Percentiles rank a stretch among this genome's conserved stretches.
Conservation (phyloP, 2,797 vertebrate genomes). For the Manis crassicaudata region DNA sequence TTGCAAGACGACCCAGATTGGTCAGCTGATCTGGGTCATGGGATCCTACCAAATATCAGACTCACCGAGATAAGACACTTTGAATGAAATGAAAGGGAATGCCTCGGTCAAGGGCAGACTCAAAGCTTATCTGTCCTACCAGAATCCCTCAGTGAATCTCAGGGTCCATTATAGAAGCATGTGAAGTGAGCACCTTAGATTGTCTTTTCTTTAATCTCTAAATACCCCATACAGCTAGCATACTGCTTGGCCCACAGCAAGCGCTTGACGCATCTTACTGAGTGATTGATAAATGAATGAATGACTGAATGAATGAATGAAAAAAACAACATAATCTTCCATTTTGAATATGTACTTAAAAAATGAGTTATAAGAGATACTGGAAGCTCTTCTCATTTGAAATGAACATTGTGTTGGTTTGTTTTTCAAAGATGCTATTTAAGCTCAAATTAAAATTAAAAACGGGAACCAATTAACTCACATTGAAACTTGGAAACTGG, state of each 20-base stretch:
- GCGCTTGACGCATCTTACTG: not conserved
- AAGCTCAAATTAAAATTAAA: constrained; percentile 41
- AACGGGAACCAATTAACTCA: not conserved
- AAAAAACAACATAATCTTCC: not conserved
- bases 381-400: not conserved
- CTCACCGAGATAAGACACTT: not conserved
- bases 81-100: not conserved
- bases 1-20: not conserved
- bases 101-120: not conserved
- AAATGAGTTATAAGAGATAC: not conserved
- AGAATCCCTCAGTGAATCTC: not conserved
- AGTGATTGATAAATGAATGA: not conserved
- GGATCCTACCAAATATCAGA: not conserved
- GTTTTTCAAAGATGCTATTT: not conserved
- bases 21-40: not conserved
- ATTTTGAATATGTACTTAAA: not conserved
- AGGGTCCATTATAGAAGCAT: not conserved
- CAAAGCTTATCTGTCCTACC: not conserved
- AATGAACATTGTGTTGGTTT: not conserved
- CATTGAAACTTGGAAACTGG: not conserved
- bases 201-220: not conserved
- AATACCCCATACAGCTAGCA: not conserved
- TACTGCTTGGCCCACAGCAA: not conserved
- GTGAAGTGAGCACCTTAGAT: not conserved
- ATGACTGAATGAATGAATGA: not conserved